Conservation (phyloP, 30 jellyfish, hydroid and myxozoan genomes). For the Cassiopea andromeda region DNA sequence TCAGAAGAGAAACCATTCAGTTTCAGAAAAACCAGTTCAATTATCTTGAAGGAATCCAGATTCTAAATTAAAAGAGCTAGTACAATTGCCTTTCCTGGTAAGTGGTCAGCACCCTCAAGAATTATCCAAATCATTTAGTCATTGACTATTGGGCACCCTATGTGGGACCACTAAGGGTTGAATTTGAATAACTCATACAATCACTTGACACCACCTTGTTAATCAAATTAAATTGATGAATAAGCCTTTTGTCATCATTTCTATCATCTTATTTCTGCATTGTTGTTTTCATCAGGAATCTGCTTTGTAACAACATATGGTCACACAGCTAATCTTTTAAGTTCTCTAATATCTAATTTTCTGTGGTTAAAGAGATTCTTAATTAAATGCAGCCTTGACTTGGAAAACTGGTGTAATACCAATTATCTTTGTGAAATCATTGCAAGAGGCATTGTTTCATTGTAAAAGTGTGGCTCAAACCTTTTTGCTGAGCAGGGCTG, state of each 20-base stretch:
- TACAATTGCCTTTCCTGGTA: no score
- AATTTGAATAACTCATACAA: background rate
- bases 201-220: background rate
- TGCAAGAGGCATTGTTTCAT: no score
- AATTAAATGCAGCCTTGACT: background rate
- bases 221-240: background rate
- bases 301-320: background rate
- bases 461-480: background rate
- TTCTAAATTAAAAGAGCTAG: no score
- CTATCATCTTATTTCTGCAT: background rate
- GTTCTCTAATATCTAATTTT: background rate
- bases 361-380: background rate
- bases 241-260: background rate
- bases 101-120: no score
- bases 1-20: background rate
- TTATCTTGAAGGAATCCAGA: no score
- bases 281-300: background rate
- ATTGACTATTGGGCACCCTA: no score
- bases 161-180: background rate
- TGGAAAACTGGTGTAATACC: background rate
- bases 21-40: no score
- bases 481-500: background rate
- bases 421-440: background rate
- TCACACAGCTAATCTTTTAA: background rate
- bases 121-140: no score